Base-by-base conservation (phyloP, 2,797 vertebrate genomes). In the Vipera latastei region DNA sequence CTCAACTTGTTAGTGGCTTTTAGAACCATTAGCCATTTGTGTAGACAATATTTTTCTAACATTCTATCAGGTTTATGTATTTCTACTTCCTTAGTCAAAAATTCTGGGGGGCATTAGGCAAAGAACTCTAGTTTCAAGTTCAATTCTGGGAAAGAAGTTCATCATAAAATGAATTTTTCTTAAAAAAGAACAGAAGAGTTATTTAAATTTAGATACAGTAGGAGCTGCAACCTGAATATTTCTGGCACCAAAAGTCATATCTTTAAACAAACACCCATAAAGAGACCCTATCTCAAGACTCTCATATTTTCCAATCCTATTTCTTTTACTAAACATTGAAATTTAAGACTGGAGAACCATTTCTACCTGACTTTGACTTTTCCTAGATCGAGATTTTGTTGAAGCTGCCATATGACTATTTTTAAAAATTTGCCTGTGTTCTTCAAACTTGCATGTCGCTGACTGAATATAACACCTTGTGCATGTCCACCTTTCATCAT, bases 131-230 rank as follows among this genome's bases (percentile, higher is more conserved):
- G 2, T 0, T 91, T 89, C 73, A 93, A 94, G 89, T 65, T 95
- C 53, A 91, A 88, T 92, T 93, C 73, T 92, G 95, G 92, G 91
- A 94, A 93, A 92, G 93, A 93, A 95, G 93, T 95, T 90, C 94
- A 94, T 91, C 28, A 89, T 95, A 92, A 95, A 96, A 86, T 94
- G 94, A 94, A 93, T 94, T 95, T 92, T 96, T 94, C 94, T 96
- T 85, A 92, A 92, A 94, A 59, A 93, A 93, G 89, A 92, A 32
- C 38, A 28, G 86, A 89, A 96, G 89, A 92, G 91, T 89, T 93
- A 0, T 94, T 94, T 96, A 94, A 90, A 89, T 96, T 94, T 8
- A 95, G 94, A 93, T 92, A 92, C 91, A 90, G 92, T 87, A 2
- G 51, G 92, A 89, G 89, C 90, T 94, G 92, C 91, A 94, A 59